Evolutionary conservation across 2,113 vertebrate species (phyloP), one percentile per base, ranked within the genome.

Genomic region (Cacatua alba): DNA sequence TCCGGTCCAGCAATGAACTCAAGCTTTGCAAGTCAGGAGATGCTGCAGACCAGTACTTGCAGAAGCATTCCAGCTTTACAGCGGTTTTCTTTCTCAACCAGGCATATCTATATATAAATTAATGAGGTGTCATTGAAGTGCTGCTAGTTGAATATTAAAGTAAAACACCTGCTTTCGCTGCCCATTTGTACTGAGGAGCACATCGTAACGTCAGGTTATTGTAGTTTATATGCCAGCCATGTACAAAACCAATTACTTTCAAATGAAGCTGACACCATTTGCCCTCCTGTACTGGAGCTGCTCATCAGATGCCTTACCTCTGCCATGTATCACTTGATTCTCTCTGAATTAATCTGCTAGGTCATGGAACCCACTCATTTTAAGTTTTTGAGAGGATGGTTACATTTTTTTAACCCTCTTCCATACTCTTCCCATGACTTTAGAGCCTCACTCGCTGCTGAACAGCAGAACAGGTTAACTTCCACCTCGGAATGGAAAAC

Each of bases 231-330:
- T 94, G 90, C 95, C 16, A 81, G 43, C 72, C 95, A 25, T 33
- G 92, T 88, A 60, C 92, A 88, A 75, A 92, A 83, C 71, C 82
- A 91, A 94, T 93, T 95, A 93, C 86, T 90, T 95, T 55, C 86
- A 94, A 86, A 97, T 86, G 86, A 95, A 88, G 80, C 88, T 94
- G 92, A 93, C 88, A 94, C 95, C 86, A 82, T 72, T 72, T 88
- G 88, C 86, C 95, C 95, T 96, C 44, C 80, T 71, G 82, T 84
- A 64, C 90, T 60, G 52, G 77, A 91, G 86, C 80, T 59, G 62
- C 84, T 94, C 92, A 90, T 93, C 86, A 96, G 69, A 75, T 37
- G 43, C 81, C 90, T 94, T 95, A 82, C 92, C 82, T 96, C 88
- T 96, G 90, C 90, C 82, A 72, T 3, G 21, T 68, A 82, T 60